These are phyloP conservation scores for Drosophila bifasciata DNA, from an alignment of 1,140 invertebrate genomes.

Conservation along the genomic window DNA sequence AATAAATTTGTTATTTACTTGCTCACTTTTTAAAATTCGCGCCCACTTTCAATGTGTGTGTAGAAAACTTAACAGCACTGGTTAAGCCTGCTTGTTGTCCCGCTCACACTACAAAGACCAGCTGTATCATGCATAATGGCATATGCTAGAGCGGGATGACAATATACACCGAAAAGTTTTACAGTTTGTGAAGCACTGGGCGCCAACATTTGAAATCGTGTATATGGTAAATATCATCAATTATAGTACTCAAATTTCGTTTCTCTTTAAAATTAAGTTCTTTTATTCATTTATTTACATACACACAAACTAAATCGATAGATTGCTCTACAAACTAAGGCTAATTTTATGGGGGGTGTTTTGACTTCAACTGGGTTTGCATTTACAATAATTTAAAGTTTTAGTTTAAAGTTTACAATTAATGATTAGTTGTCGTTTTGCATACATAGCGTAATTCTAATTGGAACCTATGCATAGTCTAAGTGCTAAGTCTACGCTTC, in stretches of 20 bases:
- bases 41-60: background rate
- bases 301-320: slow-evolving; percentile 39
- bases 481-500: slow-evolving; percentile 54
- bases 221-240: too few species aligned
- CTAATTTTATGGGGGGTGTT: slow-evolving; percentile 44
- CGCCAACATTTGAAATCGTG: slow-evolving; percentile 2
- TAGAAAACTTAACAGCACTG: slow-evolving; percentile 7
- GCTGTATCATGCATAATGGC: fast-evolving
- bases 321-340: slow-evolving; percentile 34
- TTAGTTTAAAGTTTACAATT: slow-evolving; percentile 50
- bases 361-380: slow-evolving; percentile 48
- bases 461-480: slow-evolving; percentile 24
- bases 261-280: slow-evolving; percentile 30
- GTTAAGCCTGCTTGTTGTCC: background rate
- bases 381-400: slow-evolving; percentile 62
- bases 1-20: too few species aligned
- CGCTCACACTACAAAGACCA: background rate
- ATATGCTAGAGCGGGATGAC: slow-evolving; percentile 3
- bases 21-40: background rate
- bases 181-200: slow-evolving; percentile 41
- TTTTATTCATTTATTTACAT: slow-evolving; percentile 59
- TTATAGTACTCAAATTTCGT: background rate
- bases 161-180: background rate
- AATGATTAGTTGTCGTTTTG: slow-evolving; percentile 75
- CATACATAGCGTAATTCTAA: slow-evolving; percentile 46